phyloP scores from a whole-genome alignment of 2,888 invertebrate species.

The Dolichomitus sp. region DNA sequence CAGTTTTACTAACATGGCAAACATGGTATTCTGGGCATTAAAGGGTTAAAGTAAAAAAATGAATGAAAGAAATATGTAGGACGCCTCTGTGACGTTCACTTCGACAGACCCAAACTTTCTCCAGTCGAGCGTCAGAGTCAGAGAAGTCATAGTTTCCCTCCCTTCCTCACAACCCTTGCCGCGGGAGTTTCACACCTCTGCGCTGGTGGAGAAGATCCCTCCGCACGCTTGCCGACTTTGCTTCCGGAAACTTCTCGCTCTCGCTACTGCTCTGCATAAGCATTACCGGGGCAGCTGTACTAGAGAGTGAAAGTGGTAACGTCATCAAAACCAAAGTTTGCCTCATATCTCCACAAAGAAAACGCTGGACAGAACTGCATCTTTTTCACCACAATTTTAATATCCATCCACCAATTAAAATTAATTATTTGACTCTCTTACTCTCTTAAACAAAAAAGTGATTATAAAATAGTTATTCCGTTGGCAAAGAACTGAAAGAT shows the following conservation, averaged over 20 bases:
- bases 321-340: conserved; percentile 75
- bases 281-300: conserved; percentile 83
- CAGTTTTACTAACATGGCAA: too few relatives aligned
- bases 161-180: conserved; percentile 25
- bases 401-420: conserved; percentile 9
- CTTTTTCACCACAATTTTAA: conserved; percentile 8
- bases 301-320: conserved; percentile 84
- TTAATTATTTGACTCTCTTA: background rate
- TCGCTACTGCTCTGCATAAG: conserved; percentile 83
- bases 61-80: background rate
- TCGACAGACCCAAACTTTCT: conserved; percentile 62
- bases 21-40: too few relatives aligned
- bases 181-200: conserved; percentile 33
- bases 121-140: conserved; percentile 43
- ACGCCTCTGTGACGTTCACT: background rate
- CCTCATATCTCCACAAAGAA: conserved; percentile 31
- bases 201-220: conserved; percentile 37
- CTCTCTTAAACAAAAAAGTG: background rate
- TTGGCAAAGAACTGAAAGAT: background rate
- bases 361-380: conserved; percentile 27
- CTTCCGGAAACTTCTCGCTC: conserved; percentile 80
- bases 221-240: conserved; percentile 68
- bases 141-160: conserved; percentile 45
- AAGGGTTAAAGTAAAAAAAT: background rate
- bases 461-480: background rate